A percentile compares a stretch with the other conserved stretches of the same genome.
These are phyloP conservation scores for Microctenopoma lineatum DNA, from an alignment of 2,797 vertebrate genomes.

Conservation along the genomic window DNA sequence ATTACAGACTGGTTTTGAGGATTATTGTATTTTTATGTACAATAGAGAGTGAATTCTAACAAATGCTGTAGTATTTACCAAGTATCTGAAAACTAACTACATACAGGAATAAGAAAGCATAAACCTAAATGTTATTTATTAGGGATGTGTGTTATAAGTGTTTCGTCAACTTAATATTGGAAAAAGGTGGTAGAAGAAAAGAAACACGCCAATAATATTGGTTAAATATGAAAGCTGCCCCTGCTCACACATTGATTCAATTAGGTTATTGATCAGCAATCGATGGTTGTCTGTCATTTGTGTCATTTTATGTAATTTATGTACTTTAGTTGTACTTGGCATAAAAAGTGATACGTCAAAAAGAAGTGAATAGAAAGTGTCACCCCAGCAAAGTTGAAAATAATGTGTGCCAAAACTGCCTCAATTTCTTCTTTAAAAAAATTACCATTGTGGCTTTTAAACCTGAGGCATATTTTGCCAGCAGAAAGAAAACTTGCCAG, in stretches of 20 bases:
- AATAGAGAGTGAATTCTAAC: neutral
- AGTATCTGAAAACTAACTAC: neutral
- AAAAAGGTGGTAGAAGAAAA: too few species aligned
- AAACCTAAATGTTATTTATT: too few species aligned
- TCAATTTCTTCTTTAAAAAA: constrained; percentile 1
- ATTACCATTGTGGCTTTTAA: neutral
- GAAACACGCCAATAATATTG: too few species aligned
- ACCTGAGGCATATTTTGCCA: constrained; percentile 9
- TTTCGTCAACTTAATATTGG: neutral
- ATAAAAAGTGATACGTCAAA: neutral
- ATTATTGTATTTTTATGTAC: neutral
- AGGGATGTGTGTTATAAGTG: too few species aligned
- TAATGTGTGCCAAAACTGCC: neutral
- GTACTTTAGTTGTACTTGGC: too few species aligned
- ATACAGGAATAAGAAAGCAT: neutral
- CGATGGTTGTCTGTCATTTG: neutral
- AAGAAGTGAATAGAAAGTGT: too few species aligned
- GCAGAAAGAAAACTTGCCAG: constrained; percentile 28
- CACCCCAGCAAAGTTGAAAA: too few species aligned
- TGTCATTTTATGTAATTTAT: neutral
- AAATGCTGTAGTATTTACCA: neutral
- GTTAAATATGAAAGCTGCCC: too few species aligned
- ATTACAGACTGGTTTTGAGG: constrained; percentile 14
- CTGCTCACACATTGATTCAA: neutral
- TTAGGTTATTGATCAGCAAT: neutral